Conservation (phyloP, 2,888 invertebrate species). For the Ophioninae sp. region DNA sequence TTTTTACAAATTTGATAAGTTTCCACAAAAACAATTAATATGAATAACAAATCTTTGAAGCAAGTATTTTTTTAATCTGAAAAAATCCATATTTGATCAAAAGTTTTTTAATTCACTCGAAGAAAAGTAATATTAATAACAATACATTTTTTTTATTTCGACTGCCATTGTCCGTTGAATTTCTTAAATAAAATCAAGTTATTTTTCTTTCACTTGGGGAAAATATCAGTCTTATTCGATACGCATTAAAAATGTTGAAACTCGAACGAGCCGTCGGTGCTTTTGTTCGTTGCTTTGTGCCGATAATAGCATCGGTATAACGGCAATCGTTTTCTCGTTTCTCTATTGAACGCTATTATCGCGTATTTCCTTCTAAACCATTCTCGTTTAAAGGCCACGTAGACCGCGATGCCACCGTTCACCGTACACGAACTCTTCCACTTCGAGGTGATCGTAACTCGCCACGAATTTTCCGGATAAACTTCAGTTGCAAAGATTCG, state of each 20-base stretch:
- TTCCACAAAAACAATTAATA: no score
- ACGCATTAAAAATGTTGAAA: constrained; percentile 73
- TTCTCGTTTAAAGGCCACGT: constrained; percentile 46
- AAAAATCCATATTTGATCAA: no score
- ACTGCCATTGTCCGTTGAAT: background rate
- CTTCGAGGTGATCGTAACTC: constrained; percentile 48
- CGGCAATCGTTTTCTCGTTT: constrained; percentile 51
- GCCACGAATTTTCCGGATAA: constrained; percentile 39
- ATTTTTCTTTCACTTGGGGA: background rate
- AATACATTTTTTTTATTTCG: background rate
- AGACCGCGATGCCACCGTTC: constrained; percentile 24
- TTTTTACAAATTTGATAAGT: background rate
- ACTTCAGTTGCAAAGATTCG: constrained; percentile 46
- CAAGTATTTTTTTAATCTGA: no score
- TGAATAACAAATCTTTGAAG: no score
- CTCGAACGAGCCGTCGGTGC: constrained; percentile 48
- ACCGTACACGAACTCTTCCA: constrained; percentile 12
- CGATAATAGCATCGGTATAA: constrained; percentile 52
- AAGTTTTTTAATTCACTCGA: no score
- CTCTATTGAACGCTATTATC: constrained; percentile 58
- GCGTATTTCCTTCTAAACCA: constrained; percentile 44
- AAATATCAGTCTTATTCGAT: constrained; percentile 69
- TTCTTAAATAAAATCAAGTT: no score
- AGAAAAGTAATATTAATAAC: no score
- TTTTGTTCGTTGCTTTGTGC: constrained; percentile 40